Base-by-base conservation (phyloP, 2,888 invertebrate genomes). In the Erebia ligea region DNA sequence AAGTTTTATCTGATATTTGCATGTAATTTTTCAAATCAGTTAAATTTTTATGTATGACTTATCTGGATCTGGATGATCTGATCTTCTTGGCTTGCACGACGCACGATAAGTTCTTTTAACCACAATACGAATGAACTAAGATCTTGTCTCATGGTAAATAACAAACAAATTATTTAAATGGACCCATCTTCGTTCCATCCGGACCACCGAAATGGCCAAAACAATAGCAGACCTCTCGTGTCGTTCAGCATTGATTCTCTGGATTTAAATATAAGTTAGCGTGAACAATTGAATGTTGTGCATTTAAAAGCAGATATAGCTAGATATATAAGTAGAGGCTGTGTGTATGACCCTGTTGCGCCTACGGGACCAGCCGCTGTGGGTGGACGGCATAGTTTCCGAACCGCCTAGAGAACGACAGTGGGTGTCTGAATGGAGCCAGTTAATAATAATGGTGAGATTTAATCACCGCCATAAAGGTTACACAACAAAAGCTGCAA, bases 401-500 rank as follows among this genome's bases (percentile, higher is more conserved):
- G 86, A 87, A 84, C 89, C 87, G 89, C 89, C 89, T 89, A 89
- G 90, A 80, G 77, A 86, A 87, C 90, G 86, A 85, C 92, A 89
- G 92, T 93, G 92, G 92, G 92, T 93, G 92, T 91, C 88, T 90
- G 87, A 92, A 93, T 93, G 91, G 91, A 92, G 92, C 91, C 91
- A 91, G 90, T 92, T 91, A 90, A 92, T 92, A 92, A 92, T 92
- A 92, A 92, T 93, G 92, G 92, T 91, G 92, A 92, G 92, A 92
- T 92, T 89, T 92, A 92, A 93, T 93, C 92, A 92, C 92, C 91
- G 84, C 84, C 90, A 88, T 90, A 89, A 87, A 91, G 85, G 90
- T 92, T 92, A 90, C 90, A 88, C 90, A 91, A 92, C 87, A 87
- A 87, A 88, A 74, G 74, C 74, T 86, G 85, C 84, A 86, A 89